Percentiles rank a stretch among this genome's conserved stretches.
Evolutionary conservation across 2,888 invertebrate species (phyloP).

Genomic region (Calameuta idolon): DNA sequence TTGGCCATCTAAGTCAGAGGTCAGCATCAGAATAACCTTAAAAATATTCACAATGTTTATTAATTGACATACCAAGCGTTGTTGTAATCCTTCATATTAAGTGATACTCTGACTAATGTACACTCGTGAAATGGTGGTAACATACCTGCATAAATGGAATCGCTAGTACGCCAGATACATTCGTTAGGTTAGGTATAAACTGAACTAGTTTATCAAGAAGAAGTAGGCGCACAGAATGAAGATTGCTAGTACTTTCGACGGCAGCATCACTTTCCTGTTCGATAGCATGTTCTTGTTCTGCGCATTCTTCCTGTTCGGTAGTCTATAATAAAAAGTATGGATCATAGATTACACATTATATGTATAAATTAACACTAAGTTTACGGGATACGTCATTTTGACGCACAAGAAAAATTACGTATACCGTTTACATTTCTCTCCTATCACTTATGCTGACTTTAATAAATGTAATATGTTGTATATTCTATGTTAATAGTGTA

Average conservation of each 20-base stretch:
- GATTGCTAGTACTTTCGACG: slow-evolving; percentile 68
- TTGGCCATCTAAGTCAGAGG: slow-evolving; percentile 88
- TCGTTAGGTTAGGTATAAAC: slow-evolving; percentile 80
- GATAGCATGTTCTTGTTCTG: slow-evolving; percentile 55
- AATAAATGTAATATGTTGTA: no score
- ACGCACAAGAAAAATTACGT: no score
- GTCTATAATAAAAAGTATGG: slow-evolving; percentile 31
- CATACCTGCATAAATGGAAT: slow-evolving; percentile 92
- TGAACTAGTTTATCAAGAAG: slow-evolving; percentile 82
- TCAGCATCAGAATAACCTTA: slow-evolving; percentile 89
- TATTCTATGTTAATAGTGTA: no score
- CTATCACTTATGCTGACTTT: no score
- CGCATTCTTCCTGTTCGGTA: slow-evolving; percentile 52
- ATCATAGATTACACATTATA: background rate
- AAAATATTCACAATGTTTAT: slow-evolving; percentile 3
- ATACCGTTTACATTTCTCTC: no score
- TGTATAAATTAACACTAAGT: background rate
- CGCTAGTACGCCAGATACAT: slow-evolving; percentile 85
- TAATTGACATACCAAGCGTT: background rate
- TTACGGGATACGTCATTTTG: no score
- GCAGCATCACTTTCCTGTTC: slow-evolving; percentile 64
- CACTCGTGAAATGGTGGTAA: background rate
- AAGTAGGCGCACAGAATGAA: slow-evolving; percentile 78
- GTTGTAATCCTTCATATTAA: background rate
- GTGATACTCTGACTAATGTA: background rate